Conservation (phyloP, 2,797 vertebrate species). For the Cygnus olor region DNA sequence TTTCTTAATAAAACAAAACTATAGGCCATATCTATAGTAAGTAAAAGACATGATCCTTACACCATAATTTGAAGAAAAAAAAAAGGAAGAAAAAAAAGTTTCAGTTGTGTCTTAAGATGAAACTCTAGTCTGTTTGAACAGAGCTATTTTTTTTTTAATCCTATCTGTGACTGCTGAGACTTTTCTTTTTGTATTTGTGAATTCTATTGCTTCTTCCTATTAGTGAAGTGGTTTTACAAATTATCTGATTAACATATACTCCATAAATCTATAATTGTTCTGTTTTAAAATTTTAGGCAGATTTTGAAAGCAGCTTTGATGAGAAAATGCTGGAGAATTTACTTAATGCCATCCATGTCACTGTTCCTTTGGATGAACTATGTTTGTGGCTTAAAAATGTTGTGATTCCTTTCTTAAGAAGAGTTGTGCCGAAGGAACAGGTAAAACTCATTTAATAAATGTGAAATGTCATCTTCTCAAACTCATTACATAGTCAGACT, state of each 20-base stretch:
- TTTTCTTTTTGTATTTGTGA: neutral
- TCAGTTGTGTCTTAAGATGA: neutral
- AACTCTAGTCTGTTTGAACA: neutral
- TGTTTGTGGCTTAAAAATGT: constrained; percentile 90
- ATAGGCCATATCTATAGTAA: neutral
- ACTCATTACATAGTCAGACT: neutral
- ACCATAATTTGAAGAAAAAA: neutral
- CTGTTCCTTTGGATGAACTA: constrained; percentile 83
- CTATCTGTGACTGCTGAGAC: neutral
- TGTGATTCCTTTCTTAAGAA: constrained; percentile 90
- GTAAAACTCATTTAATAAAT: constrained; percentile 68
- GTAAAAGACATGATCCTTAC: neutral
- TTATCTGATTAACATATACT: neutral
- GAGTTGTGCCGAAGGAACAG: constrained; percentile 87
- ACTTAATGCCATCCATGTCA: constrained; percentile 83
- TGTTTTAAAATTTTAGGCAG: constrained; percentile 80
- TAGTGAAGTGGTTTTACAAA: neutral
- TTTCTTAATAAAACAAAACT: neutral
- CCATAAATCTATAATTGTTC: neutral
- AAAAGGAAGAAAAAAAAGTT: neutral
- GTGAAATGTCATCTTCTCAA: neutral
- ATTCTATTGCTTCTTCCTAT: neutral
- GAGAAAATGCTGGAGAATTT: constrained; percentile 84
- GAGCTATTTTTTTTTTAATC: neutral
- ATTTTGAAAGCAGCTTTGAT: constrained; percentile 86